A percentile compares a stretch with the other conserved stretches of the same genome.
phyloP scores from a whole-genome alignment of 2,888 invertebrate species.

The Mythimna vitellina region DNA sequence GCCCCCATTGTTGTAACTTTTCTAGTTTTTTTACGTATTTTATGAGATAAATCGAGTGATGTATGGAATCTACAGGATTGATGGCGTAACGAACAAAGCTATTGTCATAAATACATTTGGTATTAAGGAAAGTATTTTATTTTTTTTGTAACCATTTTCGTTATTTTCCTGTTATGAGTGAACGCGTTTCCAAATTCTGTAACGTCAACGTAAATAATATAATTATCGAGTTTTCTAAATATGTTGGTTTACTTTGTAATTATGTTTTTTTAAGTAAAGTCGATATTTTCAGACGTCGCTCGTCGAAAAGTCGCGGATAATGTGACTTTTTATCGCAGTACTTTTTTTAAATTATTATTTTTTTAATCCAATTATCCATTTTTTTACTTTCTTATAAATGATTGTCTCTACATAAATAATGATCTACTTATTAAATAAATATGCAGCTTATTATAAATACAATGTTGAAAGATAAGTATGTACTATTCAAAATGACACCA shows the following conservation, averaged over 20 bases:
- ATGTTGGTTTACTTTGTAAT: not conserved
- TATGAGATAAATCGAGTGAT: slow-evolving; percentile 75
- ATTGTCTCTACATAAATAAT: not conserved
- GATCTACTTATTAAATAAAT: not conserved
- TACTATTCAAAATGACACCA: not conserved
- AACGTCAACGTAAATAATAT: not conserved
- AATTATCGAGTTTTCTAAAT: not conserved
- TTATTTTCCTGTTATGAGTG: slow-evolving; percentile 29
- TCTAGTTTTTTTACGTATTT: slow-evolving; percentile 71
- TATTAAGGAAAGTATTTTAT: slow-evolving; percentile 39
- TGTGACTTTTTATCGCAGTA: too few species aligned
- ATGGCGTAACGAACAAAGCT: slow-evolving; percentile 53
- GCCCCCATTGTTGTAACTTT: slow-evolving; percentile 80
- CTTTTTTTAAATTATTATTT: not conserved
- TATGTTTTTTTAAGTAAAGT: not conserved
- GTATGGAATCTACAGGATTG: slow-evolving; percentile 69
- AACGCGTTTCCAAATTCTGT: slow-evolving; percentile 4
- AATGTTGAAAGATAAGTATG: not conserved
- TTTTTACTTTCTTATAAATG: not conserved
- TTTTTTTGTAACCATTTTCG: slow-evolving; percentile 23
- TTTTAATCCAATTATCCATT: not conserved
- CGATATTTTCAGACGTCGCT: not conserved
- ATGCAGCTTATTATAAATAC: not conserved
- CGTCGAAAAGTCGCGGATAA: not conserved
- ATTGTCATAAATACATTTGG: slow-evolving; percentile 52